Conservation (phyloP, 2,797 vertebrate species). For the Siniperca obscura region DNA sequence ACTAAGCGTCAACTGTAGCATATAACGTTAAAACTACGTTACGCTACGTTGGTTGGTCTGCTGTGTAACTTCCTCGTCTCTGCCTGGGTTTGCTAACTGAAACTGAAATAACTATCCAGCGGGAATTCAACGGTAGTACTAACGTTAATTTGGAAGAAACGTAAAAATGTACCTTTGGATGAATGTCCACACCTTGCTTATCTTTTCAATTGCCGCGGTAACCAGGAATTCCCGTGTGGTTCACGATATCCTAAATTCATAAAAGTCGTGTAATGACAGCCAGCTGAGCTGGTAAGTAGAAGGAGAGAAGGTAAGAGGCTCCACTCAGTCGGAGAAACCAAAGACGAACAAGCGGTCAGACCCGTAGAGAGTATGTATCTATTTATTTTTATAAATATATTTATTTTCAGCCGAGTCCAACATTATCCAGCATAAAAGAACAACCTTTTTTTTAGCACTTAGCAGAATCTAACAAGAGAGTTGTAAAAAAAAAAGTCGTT, state of each 20-base stretch:
- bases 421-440: not conserved
- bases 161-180: fast-evolving
- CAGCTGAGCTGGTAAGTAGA: not conserved
- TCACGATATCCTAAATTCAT: fast-evolving
- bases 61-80: not conserved
- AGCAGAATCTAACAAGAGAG: not conserved
- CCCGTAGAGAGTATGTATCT: too few species aligned
- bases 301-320: fast-evolving
- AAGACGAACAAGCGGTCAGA: not conserved
- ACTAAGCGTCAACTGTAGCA: not conserved
- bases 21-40: not conserved
- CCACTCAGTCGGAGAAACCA: constrained; percentile 40
- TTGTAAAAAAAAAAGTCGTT: not conserved
- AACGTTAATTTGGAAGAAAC: fast-evolving
- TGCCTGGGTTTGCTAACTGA: not conserved
- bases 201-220: constrained; percentile 4
- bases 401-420: not conserved
- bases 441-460: not conserved
- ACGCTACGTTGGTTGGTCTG: not conserved
- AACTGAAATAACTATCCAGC: not conserved
- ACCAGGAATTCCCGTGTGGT: fast-evolving
- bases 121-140: fast-evolving
- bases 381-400: not conserved
- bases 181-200: not conserved
- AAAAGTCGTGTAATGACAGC: constrained; percentile 8